phyloP scores from a whole-genome alignment of 2,888 invertebrate species.

The Mystacides longicornis region DNA sequence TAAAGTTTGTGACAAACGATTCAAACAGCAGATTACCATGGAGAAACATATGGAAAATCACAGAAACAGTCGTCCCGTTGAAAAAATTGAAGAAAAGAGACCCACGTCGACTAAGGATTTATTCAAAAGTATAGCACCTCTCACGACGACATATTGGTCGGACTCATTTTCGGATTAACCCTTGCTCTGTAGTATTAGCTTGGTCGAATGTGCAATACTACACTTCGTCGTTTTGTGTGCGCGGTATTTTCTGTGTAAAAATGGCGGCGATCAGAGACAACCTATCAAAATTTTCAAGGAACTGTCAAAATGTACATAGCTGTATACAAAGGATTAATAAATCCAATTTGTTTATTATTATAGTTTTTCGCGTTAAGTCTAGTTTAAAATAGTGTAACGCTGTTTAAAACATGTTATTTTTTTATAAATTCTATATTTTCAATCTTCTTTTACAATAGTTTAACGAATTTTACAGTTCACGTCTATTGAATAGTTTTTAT shows the following conservation, averaged over 20 bases:
- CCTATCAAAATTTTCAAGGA: no score
- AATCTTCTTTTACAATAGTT: no score
- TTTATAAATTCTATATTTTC: no score
- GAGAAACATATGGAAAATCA: slow-evolving; percentile 40
- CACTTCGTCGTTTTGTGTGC: slow-evolving; percentile 1
- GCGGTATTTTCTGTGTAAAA: slow-evolving; percentile 2
- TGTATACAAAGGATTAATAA: no score
- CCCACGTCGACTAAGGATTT: slow-evolving; percentile 33
- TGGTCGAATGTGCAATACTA: slow-evolving; percentile 8
- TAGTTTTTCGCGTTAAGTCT: no score
- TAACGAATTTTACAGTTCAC: no score
- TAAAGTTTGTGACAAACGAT: slow-evolving; percentile 37
- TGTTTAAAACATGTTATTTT: no score
- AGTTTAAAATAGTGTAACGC: no score
- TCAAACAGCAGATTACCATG: slow-evolving; percentile 38
- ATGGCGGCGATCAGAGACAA: not conserved
- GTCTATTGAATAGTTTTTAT: no score
- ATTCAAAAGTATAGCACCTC: slow-evolving; percentile 40
- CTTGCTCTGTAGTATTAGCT: not conserved
- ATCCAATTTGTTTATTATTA: no score
- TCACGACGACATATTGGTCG: slow-evolving; percentile 43
- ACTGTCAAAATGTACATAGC: slow-evolving; percentile 7
- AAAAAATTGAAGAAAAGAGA: slow-evolving; percentile 26
- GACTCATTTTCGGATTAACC: slow-evolving; percentile 41
- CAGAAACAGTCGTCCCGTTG: slow-evolving; percentile 27